Base-by-base conservation (phyloP, 1,140 invertebrate species). In the Steinernema khuongi region DNA sequence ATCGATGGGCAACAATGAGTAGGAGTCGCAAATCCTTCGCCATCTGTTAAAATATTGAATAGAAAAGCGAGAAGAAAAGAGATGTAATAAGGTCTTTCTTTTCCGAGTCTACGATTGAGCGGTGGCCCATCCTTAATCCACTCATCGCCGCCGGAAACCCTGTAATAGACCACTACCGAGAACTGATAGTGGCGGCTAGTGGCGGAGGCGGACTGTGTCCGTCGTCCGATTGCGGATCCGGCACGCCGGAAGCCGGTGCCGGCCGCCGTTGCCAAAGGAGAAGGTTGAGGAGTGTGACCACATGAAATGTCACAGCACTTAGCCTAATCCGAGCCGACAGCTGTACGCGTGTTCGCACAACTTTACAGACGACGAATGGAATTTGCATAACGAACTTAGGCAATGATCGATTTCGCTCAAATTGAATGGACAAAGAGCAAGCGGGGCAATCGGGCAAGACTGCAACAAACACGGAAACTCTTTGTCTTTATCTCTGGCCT, bases 21-120 rank as follows among this genome's bases (percentile, higher is more conserved):
- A 60, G 50, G 50, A 60, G 50, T 60, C 50, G 50, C 50, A 60
- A 60, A 60, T 60, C 50, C 50, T 60, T 60, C 50, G 50, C 50
- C 50, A 60, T 60, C 50, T 60, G 50, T 60, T 60, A 60, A 60
- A 60, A 60, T 60, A 60, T 60, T 60, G 50, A 60, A 60, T 60
- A 60, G 50, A 60, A 60, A 60, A 60, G 50, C 50, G 50, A 60
- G 50, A 60, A 60, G 50, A 60, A 60, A 60, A 60, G 50, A 60
- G 50, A 60, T 60, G 50, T 60, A 60, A 60, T 60, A 60, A 60
- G 50, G 50, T 60, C 50, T 60, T 60, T 60, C 50, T 60, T 60
- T 26, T 26, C 26, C 50, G 50, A 60, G 50, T 14, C 50, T 60
- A 60, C 50, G 19, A 60, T 60, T 60, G 50, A 22, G 11, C 19